Base-by-base conservation (phyloP, 1,140 invertebrate genomes). In the Macrobrachium rosenbergii region DNA sequence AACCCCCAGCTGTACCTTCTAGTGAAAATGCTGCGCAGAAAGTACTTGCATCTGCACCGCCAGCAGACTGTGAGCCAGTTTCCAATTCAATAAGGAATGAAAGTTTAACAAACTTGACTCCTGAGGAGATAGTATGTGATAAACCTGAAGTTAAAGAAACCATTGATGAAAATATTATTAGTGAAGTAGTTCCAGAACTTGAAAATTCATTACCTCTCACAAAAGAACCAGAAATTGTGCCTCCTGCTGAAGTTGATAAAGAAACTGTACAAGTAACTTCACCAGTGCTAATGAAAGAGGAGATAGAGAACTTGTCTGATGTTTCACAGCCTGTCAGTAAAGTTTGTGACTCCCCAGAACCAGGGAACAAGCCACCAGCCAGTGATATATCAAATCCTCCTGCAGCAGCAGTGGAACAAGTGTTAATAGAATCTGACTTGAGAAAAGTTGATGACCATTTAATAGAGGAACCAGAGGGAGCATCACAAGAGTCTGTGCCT, bases 21-120 rank as follows among this genome's bases (percentile, higher is more conserved):
- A 10, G 60, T 28, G 43, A 28, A 72, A 52, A 37, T 28, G 69
- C 28, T 37, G 28, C 3, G 3, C 28, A 43, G 21, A 72, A 72
- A 72, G 52, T 52, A 28, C 23, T 5, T 72, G 37, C 69, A 72
- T 43, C 69, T 12, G 21, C 23, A 43, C 21, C 69, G 14, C 23
- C 23, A 28, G 21, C 69, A 28, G 69, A 72, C 23, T 7, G 23
- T 28, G 23, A 28, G 69, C 21, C 69, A 28, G 23, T 72, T 52
- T 52, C 67, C 23, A 45, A 58, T 73, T 17, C 21, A 17, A 37
- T 59, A 37, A 75, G 75, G 84, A 75, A 87, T 28, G 83, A 85
- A 63, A 77, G 81, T 75, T 63, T 62, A 60, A 69, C 75, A 75
- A 45, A 75, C 14, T 59, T 81, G 12, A 69, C 72, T 11, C 77